These are phyloP conservation scores for Hypothenemus hampei DNA, from an alignment of 1,140 invertebrate genomes.

Conservation along the genomic window DNA sequence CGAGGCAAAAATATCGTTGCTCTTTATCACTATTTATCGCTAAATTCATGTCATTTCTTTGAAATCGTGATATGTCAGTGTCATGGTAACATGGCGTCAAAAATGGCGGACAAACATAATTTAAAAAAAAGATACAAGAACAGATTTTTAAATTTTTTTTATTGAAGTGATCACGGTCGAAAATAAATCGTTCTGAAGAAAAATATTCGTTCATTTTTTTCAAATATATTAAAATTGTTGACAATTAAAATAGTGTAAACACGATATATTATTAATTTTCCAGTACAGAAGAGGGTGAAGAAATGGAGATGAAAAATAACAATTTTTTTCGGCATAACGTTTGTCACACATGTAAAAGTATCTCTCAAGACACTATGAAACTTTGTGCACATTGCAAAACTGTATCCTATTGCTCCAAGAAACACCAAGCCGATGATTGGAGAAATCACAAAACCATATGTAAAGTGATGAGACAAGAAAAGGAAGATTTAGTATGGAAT, in stretches of 20 bases:
- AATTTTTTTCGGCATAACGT: conserved; percentile 34
- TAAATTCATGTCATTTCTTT: no score
- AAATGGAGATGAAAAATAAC: neutral
- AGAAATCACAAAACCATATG: conserved; percentile 57
- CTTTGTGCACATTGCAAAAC: conserved; percentile 58
- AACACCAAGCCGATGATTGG: conserved; percentile 66
- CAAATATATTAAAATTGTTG: neutral
- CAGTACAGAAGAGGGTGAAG: neutral
- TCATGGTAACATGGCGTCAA: no score
- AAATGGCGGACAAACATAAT: no score
- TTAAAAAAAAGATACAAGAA: neutral
- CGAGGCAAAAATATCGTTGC: no score
- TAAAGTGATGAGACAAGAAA: conserved; percentile 46
- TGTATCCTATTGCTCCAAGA: conserved; percentile 56
- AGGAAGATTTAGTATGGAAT: conserved; percentile 45
- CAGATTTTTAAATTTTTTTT: neutral
- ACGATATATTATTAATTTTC: neutral
- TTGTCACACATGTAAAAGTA: conserved; percentile 39
- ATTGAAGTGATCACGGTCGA: neutral
- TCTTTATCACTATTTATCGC: no score
- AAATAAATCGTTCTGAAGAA: neutral
- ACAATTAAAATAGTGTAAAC: neutral
- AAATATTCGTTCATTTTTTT: neutral
- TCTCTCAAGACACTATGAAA: conserved; percentile 21
- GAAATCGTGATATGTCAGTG: no score